A percentile compares a stretch with the other conserved stretches of the same genome.
Evolutionary conservation across 92 coral and sea anemone species (phyloP).

Genomic region (Phenganax marumi): DNA sequence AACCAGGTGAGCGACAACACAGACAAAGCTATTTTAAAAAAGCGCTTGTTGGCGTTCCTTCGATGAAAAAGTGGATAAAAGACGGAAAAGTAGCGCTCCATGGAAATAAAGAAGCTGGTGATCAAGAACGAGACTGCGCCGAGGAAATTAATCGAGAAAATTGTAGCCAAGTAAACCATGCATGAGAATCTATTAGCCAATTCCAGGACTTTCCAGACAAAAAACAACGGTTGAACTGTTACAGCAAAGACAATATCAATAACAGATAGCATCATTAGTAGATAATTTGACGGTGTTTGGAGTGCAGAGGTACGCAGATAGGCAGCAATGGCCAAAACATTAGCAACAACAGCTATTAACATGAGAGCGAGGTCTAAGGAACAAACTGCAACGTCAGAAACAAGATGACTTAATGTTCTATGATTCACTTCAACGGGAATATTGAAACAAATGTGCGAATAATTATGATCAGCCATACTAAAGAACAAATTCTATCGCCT

Average conservation of each 20-base stretch:
- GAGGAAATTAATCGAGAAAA: constrained; percentile 30
- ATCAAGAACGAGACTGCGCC: constrained; percentile 37
- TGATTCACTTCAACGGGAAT: neutral
- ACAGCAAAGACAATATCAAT: constrained; percentile 14
- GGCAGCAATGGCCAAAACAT: constrained; percentile 24
- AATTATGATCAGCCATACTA: neutral
- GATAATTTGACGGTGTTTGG: constrained; percentile 41
- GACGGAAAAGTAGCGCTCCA: constrained; percentile 40
- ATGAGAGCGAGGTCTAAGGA: constrained; percentile 20
- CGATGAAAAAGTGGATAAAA: constrained; percentile 30
- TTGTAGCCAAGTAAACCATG: neutral
- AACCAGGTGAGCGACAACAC: neutral
- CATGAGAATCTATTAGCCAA: constrained; percentile 23
- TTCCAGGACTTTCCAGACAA: constrained; percentile 34
- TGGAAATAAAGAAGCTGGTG: constrained; percentile 13
- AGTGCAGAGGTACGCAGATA: constrained; percentile 11
- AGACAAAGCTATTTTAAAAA: constrained; percentile 5
- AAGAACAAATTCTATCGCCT: neutral
- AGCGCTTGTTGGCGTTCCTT: constrained; percentile 18
- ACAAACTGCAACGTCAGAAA: constrained; percentile 21
- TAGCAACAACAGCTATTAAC: constrained; percentile 27
- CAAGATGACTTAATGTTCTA: constrained; percentile 27
- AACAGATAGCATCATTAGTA: constrained; percentile 19
- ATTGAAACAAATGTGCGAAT: constrained; percentile 8
- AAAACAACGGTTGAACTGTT: constrained; percentile 38